Base-by-base conservation (phyloP, 2,888 invertebrate species). In the Polymixis flavicincta region DNA sequence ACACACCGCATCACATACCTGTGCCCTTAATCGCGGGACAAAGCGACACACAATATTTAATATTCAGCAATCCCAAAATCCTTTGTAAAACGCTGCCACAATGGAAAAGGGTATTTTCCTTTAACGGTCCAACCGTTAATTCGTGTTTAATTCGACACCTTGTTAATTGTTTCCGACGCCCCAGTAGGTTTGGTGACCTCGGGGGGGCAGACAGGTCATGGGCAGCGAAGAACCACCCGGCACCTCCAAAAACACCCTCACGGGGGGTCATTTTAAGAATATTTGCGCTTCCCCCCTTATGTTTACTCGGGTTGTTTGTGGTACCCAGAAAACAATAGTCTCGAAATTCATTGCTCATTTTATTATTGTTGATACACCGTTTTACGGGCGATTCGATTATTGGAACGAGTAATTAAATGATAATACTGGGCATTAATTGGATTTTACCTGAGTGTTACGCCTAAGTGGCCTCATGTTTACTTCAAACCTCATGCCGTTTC, bases 131-230 rank as follows among this genome's bases (percentile, higher is more conserved):
- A 91, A 94, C 92, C 95, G 95, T 95, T 96, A 96, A 96, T 95
- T 96, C 95, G 95, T 94, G 95, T 96, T 95, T 96, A 96, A 96
- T 96, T 96, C 96, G 96, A 96, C 96, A 96, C 96, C 96, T 96
- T 95, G 96, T 96, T 96, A 96, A 96, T 96, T 96, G 96, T 96
- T 96, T 96, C 92, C 94, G 92, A 94, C 95, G 93, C 95, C 94
- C 93, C 92, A 91, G 94, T 94, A 94, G 93, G 94, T 95, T 94
- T 95, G 95, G 95, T 94, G 96, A 95, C 96, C 96, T 95, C 93
- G 91, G 89, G 86, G 86, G 87, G 90, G 90, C 79, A 88, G 91
- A 91, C 92, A 92, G 92, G 92, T 90, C 92, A 91, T 91, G 93
- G 94, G 91, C 94, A 93, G 89, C 90, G 89, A 89, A 91, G 91